Evolutionary conservation across 2,888 invertebrate genomes (phyloP).

Genomic region (Heliconius aoede): DNA sequence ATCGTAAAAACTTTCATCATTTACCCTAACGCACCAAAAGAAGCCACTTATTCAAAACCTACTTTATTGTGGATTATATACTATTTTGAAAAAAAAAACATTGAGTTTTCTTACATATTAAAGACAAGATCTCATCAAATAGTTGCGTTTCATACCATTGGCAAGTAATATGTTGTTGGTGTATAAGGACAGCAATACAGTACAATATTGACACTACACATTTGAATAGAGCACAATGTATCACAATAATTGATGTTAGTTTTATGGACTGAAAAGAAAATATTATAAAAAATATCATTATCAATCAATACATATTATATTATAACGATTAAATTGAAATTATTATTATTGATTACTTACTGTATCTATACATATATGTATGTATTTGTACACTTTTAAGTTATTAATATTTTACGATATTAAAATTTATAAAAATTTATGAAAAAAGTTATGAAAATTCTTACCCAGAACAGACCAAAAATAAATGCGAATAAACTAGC

Average conservation of each 20-base stretch:
- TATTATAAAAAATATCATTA: background rate
- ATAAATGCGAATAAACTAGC: conserved; percentile 54
- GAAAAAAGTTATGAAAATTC: too few relatives aligned
- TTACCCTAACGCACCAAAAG: too few relatives aligned
- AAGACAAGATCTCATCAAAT: conserved; percentile 50
- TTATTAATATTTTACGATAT: too few relatives aligned
- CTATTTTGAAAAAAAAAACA: too few relatives aligned
- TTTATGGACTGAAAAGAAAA: conserved; percentile 46
- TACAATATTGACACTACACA: conserved; percentile 49
- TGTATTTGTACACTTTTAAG: too few relatives aligned
- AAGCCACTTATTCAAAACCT: too few relatives aligned
- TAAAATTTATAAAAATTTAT: too few relatives aligned
- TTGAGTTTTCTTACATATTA: conserved; percentile 49
- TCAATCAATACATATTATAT: background rate
- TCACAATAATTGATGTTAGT: conserved; percentile 42
- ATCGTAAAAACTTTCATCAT: too few relatives aligned
- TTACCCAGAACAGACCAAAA: conserved; percentile 55
- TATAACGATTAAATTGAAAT: background rate
- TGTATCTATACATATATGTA: too few relatives aligned
- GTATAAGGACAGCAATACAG: conserved; percentile 46
- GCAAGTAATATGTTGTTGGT: conserved; percentile 51
- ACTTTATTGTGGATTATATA: too few relatives aligned
- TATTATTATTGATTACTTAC: too few relatives aligned
- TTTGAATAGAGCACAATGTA: conserved; percentile 45
- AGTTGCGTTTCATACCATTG: conserved; percentile 52